A percentile compares a stretch with the other conserved stretches of the same genome.
phyloP scores from a whole-genome alignment of 2,113 vertebrate genomes.

The Numida meleagris region DNA sequence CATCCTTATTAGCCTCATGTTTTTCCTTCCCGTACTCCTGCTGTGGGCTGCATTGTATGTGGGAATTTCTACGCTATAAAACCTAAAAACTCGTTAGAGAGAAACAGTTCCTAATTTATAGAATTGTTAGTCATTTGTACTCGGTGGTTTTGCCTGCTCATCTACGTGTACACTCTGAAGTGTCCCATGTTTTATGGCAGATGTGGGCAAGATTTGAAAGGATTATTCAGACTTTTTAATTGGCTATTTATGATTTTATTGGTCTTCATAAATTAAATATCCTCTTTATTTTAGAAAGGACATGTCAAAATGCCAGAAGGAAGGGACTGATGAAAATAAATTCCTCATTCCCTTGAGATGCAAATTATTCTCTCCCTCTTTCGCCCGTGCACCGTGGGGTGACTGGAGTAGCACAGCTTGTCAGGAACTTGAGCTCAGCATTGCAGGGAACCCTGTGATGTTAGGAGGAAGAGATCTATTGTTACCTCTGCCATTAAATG shows the following conservation, averaged over 20 bases:
- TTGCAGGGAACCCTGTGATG: not conserved
- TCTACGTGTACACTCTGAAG: not conserved
- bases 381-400: not conserved
- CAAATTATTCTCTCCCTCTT: slow-evolving; percentile 30
- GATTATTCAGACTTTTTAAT: not conserved
- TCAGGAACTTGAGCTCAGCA: not conserved
- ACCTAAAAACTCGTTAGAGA: not conserved
- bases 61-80: slow-evolving; percentile 35
- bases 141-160: rapidly evolving
- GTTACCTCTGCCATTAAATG: not conserved
- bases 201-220: not conserved
- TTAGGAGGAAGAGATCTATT: not conserved
- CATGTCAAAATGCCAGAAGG: not conserved
- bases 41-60: not conserved
- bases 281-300: not conserved
- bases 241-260: slow-evolving; percentile 23
- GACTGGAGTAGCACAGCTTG: not conserved
- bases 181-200: not conserved
- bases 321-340: not conserved
- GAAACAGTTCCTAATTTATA: not conserved
- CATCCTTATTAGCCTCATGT: slow-evolving; percentile 38
- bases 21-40: slow-evolving; percentile 41
- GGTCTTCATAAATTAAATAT: slow-evolving; percentile 12
- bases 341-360: slow-evolving; percentile 39
- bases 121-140: not conserved